phyloP scores from a whole-genome alignment of 1,140 invertebrate species.

The Cyphomyrmex costatus region DNA sequence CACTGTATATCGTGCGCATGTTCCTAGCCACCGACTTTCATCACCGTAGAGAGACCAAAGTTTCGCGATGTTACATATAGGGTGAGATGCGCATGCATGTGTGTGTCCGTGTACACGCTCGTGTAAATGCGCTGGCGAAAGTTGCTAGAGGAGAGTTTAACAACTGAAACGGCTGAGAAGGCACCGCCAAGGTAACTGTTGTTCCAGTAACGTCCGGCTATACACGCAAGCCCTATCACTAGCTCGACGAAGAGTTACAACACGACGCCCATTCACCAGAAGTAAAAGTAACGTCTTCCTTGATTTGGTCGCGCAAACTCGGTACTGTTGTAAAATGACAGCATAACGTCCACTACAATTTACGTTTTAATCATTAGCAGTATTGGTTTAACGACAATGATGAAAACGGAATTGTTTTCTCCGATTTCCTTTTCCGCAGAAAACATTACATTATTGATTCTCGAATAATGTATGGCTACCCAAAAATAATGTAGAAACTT shows the following conservation, averaged over 20 bases:
- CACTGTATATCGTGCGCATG: slow-evolving; percentile 27
- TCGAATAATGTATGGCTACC: no score
- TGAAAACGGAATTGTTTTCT: slow-evolving; percentile 35
- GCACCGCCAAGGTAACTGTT: slow-evolving; percentile 54
- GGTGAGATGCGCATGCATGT: not conserved
- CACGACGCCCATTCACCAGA: slow-evolving; percentile 8
- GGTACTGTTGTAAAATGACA: slow-evolving; percentile 2
- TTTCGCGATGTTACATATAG: slow-evolving; percentile 37
- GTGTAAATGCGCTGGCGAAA: slow-evolving; percentile 47
- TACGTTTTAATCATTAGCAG: slow-evolving; percentile 50
- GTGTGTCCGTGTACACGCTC: not conserved
- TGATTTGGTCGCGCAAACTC: slow-evolving; percentile 45
- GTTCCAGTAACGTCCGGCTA: slow-evolving; percentile 54
- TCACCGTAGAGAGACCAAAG: slow-evolving; percentile 56
- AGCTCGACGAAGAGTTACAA: slow-evolving; percentile 32
- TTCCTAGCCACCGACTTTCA: slow-evolving; percentile 58
- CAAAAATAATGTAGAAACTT: not conserved
- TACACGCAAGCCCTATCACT: slow-evolving; percentile 25
- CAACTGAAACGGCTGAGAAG: slow-evolving; percentile 62
- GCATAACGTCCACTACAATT: slow-evolving; percentile 6
- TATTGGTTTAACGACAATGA: slow-evolving; percentile 42
- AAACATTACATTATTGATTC: slow-evolving; percentile 3
- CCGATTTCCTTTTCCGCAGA: not conserved
- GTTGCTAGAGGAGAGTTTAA: slow-evolving; percentile 60
- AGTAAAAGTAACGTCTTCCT: slow-evolving; percentile 60